These are phyloP conservation scores for Climacteris rufus DNA, from an alignment of 2,113 vertebrate genomes.

Conservation along the genomic window DNA sequence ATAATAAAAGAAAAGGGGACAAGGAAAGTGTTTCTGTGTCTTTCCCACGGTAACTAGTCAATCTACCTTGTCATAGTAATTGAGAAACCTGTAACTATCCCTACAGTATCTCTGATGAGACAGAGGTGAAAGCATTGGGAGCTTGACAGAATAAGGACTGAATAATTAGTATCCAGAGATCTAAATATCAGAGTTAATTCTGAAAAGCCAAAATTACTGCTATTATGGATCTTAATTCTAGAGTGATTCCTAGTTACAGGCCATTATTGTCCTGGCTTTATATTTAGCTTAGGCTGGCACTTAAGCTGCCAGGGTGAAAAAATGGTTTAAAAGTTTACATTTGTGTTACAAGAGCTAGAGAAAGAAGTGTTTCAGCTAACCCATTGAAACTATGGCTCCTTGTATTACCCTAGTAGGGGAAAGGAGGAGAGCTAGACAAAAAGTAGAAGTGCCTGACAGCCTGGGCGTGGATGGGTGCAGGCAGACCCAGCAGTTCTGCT, in stretches of 20 bases:
- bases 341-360: not conserved
- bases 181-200: not conserved
- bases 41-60: not conserved
- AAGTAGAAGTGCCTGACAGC: not conserved
- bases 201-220: not conserved
- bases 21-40: not conserved
- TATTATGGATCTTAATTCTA: not conserved
- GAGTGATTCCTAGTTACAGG: not conserved
- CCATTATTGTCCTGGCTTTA: not conserved
- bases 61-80: not conserved
- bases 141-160: not conserved
- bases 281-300: not conserved
- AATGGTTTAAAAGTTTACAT: not conserved
- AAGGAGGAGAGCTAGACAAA: not conserved
- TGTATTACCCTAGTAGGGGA: not conserved
- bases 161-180: not conserved
- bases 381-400: not conserved
- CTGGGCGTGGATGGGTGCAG: not conserved
- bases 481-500: accelerated
- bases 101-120: not conserved
- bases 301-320: not conserved
- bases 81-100: not conserved
- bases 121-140: not conserved
- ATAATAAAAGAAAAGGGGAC: not conserved
- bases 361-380: not conserved